Evolutionary conservation across 2,113 vertebrate genomes (phyloP).

Genomic region (Oxygymnocypris stewartii): DNA sequence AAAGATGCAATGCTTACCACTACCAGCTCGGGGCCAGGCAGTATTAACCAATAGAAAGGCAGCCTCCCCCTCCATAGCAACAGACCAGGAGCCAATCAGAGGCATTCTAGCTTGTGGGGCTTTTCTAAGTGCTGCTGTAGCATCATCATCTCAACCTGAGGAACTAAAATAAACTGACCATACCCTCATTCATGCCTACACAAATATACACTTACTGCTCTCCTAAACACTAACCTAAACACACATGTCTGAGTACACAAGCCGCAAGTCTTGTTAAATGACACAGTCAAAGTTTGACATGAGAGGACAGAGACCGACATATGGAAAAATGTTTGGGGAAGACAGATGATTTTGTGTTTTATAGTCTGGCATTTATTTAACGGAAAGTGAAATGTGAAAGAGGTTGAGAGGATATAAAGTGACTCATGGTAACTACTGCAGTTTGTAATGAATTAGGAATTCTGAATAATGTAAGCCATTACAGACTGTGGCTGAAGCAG

Average conservation of each 20-base stretch:
- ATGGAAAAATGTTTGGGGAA: not conserved
- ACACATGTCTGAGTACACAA: not conserved
- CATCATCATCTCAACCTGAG: constrained; percentile 18
- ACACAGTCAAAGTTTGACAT: not conserved
- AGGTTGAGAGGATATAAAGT: not conserved
- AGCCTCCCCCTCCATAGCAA: constrained; percentile 71
- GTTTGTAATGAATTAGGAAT: constrained; percentile 1
- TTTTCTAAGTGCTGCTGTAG: constrained; percentile 27
- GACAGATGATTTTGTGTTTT: not conserved
- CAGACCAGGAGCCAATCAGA: constrained; percentile 71
- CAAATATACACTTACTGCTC: constrained; percentile 13
- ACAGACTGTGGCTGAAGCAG: not conserved
- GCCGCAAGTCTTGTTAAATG: not conserved
- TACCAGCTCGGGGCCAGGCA: not conserved
- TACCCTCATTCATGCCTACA: constrained; percentile 11
- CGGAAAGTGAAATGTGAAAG: not conserved
- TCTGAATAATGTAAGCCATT: constrained; percentile 15
- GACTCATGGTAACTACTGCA: not conserved
- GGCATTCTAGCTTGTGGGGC: constrained; percentile 30
- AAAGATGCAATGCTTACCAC: constrained; percentile 59
- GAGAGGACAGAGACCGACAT: not conserved
- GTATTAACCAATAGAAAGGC: constrained; percentile 63
- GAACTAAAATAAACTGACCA: constrained; percentile 18
- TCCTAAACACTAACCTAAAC: not conserved
- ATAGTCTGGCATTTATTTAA: not conserved